Conservation (phyloP, 2,797 vertebrate genomes). For the Tokudaia tokunoshimensis region DNA sequence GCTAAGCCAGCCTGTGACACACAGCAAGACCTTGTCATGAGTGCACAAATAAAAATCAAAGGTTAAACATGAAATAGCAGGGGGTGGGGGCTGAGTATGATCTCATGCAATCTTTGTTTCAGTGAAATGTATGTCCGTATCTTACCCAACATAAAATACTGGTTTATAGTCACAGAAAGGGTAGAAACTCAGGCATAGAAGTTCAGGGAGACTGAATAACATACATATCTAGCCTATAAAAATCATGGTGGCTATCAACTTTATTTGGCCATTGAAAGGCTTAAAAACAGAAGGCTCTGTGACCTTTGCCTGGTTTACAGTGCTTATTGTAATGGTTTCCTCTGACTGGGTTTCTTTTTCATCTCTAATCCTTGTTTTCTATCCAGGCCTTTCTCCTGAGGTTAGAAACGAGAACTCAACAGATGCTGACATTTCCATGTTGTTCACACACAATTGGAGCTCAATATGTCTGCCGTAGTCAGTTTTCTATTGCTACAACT, state of each 20-base stretch:
- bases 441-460: background rate
- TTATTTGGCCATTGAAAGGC: background rate
- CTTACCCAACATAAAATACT: background rate
- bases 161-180: background rate
- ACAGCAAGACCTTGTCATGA: background rate
- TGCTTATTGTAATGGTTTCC: background rate
- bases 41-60: background rate
- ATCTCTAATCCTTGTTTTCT: background rate
- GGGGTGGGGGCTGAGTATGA: background rate
- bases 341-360: background rate
- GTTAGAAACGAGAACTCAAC: background rate
- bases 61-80: background rate
- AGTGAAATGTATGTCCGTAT: background rate
- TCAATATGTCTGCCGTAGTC: background rate
- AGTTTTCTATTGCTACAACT: background rate
- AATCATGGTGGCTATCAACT: background rate
- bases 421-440: background rate
- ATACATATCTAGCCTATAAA: background rate
- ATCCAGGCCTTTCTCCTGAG: constrained; percentile 17
- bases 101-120: background rate
- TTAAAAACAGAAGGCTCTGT: background rate
- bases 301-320: background rate
- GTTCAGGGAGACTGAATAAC: background rate
- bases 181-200: background rate
- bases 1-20: background rate